Conservation (phyloP, 2,113 vertebrate genomes). For the Eulemur rufifrons region DNA sequence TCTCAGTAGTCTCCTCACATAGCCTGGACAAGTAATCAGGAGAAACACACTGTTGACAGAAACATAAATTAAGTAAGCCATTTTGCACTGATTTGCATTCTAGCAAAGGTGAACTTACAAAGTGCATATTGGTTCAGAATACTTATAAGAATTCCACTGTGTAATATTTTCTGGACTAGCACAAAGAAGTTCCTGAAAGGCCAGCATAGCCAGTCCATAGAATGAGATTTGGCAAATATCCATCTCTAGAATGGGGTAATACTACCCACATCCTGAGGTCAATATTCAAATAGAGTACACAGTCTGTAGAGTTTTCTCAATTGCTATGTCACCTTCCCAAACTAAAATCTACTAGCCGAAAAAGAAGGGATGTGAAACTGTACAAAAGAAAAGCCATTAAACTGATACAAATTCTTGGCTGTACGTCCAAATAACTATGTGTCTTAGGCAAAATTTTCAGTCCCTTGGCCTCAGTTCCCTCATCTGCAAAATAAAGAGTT, state of each 20-base stretch:
- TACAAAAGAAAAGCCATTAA: slow-evolving; percentile 18
- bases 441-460: not conserved
- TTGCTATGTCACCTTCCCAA: not conserved
- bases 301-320: not conserved
- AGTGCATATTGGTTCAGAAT: not conserved
- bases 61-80: slow-evolving; percentile 27
- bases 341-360: not conserved
- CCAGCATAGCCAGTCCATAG: not conserved
- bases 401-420: not conserved
- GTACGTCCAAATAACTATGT: not conserved
- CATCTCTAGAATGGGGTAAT: not conserved
- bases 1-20: not conserved
- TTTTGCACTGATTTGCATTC: slow-evolving; percentile 48
- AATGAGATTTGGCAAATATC: not conserved
- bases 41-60: slow-evolving; percentile 11
- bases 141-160: slow-evolving; percentile 3
- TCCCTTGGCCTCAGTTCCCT: not conserved
- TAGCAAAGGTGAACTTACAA: slow-evolving; percentile 30
- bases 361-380: not conserved
- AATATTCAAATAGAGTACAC: not conserved
- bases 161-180: slow-evolving; percentile 21
- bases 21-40: not conserved
- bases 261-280: not conserved
- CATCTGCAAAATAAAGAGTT: not conserved
- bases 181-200: slow-evolving; percentile 20